Evolutionary conservation across 2,888 invertebrate species (phyloP), one percentile per base, ranked within the genome.

Genomic region (Oligia fasciuncula): DNA sequence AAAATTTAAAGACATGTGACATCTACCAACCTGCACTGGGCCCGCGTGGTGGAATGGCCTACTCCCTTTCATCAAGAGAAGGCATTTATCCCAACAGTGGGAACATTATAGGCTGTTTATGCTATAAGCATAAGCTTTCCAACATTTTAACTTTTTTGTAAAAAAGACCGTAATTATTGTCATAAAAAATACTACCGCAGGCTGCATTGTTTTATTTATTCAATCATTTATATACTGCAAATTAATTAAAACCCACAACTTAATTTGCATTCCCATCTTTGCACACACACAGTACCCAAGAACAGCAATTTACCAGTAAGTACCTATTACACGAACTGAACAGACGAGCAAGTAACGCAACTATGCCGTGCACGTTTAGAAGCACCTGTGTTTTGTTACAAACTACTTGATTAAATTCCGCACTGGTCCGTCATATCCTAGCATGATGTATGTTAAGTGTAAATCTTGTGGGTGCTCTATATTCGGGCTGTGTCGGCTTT

Each of bases 321-420:
- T 68, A 81, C 73, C 73, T 79, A 76, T 82, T 83, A 84, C 80
- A 83, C 80, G 73, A 79, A 73, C 80, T 70, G 62, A 54, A 63
- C 67, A 88, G 87, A 89, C 89, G 88, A 90, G 88, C 91, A 85
- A 83, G 72, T 66, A 80, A 79, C 79, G 43, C 72, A 78, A 83
- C 70, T 80, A 85, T 90, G 88, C 89, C 87, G 86, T 88, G 88
- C 89, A 89, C 91, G 87, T 90, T 91, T 90, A 87, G 77, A 85
- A 88, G 83, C 91, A 92, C 92, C 92, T 92, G 92, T 89, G 92
- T 89, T 91, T 89, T 90, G 90, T 88, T 87, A 78, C 81, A 81
- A 89, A 87, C 85, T 90, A 87, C 91, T 91, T 91, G 91, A 92
- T 92, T 92, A 92, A 91, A 90, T 91, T 91, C 90, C 88, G 46